These are phyloP conservation scores for Calidris pygmaea DNA, from an alignment of 2,113 vertebrate species.

Conservation along the genomic window DNA sequence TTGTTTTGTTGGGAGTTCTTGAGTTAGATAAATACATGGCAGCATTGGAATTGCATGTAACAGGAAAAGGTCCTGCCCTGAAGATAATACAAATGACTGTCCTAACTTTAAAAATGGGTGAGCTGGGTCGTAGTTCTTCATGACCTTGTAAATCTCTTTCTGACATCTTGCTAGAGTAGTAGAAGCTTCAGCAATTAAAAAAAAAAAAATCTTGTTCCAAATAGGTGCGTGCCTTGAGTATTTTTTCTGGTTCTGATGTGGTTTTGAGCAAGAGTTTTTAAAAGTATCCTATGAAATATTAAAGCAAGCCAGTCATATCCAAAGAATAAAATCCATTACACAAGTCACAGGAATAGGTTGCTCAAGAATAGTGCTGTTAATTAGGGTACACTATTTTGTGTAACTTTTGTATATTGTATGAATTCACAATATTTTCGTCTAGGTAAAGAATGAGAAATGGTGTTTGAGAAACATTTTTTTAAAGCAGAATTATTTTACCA, in stretches of 20 bases:
- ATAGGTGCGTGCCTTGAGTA: neutral
- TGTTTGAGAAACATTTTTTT: neutral
- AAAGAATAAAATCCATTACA: constrained; percentile 17
- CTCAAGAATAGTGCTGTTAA: neutral
- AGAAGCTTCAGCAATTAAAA: constrained; percentile 9
- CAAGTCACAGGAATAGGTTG: neutral
- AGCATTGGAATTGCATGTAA: neutral
- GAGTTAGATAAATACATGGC: neutral
- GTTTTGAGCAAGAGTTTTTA: constrained; percentile 34
- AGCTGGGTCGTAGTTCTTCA: neutral
- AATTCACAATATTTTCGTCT: constrained; percentile 7
- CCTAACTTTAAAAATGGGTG: neutral
- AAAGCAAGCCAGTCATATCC: neutral
- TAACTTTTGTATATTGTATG: constrained; percentile 44
- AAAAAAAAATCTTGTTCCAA: neutral
- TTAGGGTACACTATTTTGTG: neutral
- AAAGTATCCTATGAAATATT: constrained; percentile 53
- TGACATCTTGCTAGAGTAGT: neutral
- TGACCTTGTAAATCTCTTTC: constrained; percentile 18
- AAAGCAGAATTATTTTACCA: neutral
- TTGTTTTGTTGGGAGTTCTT: neutral
- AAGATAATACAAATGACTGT: neutral
- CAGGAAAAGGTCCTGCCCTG: neutral
- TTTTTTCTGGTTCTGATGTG: constrained; percentile 11
- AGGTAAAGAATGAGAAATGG: neutral